A percentile compares a stretch with the other conserved stretches of the same genome.
Conservation (phyloP, 2,888 invertebrate species). For the Amblyjoppa fuscipennis region DNA sequence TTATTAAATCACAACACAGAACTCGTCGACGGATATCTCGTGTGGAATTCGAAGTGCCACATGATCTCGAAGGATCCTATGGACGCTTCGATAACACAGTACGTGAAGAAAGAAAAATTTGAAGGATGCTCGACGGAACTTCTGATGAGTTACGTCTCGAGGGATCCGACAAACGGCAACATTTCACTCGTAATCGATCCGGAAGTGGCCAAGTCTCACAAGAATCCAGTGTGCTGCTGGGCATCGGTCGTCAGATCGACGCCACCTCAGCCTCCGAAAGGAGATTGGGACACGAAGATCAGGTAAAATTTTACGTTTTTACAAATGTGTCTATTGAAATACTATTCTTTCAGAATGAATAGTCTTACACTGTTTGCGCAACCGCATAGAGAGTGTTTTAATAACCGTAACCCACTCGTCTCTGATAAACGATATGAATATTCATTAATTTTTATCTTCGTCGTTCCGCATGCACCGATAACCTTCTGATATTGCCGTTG, state of each 20-base stretch:
- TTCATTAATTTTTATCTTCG: neutral
- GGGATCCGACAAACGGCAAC: conserved; percentile 75
- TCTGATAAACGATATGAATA: neutral
- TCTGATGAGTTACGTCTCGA: conserved; percentile 74
- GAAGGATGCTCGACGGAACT: conserved; percentile 85
- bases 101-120: conserved; percentile 86
- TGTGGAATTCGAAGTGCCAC: conserved; percentile 88
- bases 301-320: conserved; percentile 72
- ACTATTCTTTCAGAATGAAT: neutral
- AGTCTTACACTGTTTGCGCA: neutral
- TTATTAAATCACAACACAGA: conserved; percentile 69
- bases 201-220: conserved; percentile 82
- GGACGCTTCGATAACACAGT: conserved; percentile 87
- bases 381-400: neutral
- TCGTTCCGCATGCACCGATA: neutral
- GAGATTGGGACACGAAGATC: conserved; percentile 79
- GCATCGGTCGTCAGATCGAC: conserved; percentile 87
- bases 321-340: neutral
- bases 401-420: neutral
- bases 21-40: conserved; percentile 84
- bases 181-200: conserved; percentile 74
- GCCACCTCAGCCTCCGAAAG: conserved; percentile 79
- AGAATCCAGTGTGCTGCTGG: conserved; percentile 88
- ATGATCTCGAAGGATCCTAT: conserved; percentile 86
- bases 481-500: neutral